Conservation (phyloP, 2,113 vertebrate species). For the Scartelaos histophorus region DNA sequence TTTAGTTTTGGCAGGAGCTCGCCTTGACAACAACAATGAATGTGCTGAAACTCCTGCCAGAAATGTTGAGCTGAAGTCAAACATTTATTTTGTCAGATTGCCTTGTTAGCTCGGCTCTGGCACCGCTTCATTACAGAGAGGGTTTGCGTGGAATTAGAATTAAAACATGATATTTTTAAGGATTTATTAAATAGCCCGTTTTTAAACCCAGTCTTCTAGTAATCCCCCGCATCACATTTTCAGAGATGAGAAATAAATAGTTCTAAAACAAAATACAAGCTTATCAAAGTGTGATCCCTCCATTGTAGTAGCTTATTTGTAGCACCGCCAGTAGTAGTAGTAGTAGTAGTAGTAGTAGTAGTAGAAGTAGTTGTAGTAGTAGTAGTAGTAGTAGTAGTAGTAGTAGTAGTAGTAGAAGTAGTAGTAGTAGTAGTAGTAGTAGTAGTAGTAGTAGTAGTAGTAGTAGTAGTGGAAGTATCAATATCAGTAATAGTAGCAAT, state of each 20-base stretch:
- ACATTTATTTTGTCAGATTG: constrained; percentile 14
- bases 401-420: no score
- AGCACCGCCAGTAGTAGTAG: background rate
- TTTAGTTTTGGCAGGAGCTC: constrained; percentile 1
- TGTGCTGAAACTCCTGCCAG: constrained; percentile 4
- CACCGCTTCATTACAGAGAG: background rate
- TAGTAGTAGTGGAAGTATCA: no score
- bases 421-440: no score
- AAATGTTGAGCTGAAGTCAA: constrained; percentile 12
- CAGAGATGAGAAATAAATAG: background rate
- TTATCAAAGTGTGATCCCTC: no score
- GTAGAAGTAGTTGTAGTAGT: background rate
- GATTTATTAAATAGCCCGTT: background rate
- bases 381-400: background rate
- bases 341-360: background rate
- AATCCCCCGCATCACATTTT: background rate
- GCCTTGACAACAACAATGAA: constrained; percentile 12
- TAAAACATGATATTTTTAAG: background rate
- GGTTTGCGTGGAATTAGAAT: background rate
- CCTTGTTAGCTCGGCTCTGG: constrained; percentile 5
- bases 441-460: no score
- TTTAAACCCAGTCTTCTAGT: background rate
- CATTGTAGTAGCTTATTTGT: no score
- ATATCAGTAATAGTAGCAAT: no score
- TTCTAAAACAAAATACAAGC: no score